Percentiles rank a stretch among this genome's conserved stretches.
These are phyloP conservation scores for Eupristina koningsbergeri DNA, from an alignment of 1,140 invertebrate genomes.

Conservation along the genomic window DNA sequence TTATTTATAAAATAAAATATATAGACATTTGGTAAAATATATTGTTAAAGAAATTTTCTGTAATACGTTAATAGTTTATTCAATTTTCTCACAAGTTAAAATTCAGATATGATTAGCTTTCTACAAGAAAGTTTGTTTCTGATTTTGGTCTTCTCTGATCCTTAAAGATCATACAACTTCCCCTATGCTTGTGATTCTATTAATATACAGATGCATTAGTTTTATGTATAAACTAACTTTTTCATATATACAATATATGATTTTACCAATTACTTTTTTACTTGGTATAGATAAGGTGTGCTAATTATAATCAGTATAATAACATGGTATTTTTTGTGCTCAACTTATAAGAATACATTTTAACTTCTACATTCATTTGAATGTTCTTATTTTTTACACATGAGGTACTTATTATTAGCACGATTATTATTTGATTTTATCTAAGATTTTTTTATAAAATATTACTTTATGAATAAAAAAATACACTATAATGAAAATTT, in stretches of 20 bases:
- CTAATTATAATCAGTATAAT: neutral
- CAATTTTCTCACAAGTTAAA: conserved; percentile 5
- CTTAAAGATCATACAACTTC: conserved; percentile 52
- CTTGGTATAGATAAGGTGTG: neutral
- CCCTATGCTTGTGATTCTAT: neutral
- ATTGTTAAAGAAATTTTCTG: neutral
- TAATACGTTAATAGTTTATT: neutral
- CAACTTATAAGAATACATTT: neutral
- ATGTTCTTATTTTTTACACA: no score
- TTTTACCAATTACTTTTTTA: neutral
- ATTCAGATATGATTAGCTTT: neutral
- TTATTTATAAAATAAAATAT: no score
- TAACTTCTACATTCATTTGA: no score
- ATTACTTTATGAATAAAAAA: no score
- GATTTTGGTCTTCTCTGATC: conserved; percentile 44
- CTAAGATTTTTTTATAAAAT: no score
- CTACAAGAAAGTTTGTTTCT: conserved; percentile 21
- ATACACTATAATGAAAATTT: no score
- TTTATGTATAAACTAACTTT: neutral
- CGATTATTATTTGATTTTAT: no score
- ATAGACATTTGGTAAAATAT: neutral
- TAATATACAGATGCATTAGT: neutral
- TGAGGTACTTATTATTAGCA: no score
- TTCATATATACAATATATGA: neutral
- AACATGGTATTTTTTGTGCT: neutral